Base-by-base conservation (phyloP, 2,797 vertebrate genomes). In the Hippopotamyrus pictus region DNA sequence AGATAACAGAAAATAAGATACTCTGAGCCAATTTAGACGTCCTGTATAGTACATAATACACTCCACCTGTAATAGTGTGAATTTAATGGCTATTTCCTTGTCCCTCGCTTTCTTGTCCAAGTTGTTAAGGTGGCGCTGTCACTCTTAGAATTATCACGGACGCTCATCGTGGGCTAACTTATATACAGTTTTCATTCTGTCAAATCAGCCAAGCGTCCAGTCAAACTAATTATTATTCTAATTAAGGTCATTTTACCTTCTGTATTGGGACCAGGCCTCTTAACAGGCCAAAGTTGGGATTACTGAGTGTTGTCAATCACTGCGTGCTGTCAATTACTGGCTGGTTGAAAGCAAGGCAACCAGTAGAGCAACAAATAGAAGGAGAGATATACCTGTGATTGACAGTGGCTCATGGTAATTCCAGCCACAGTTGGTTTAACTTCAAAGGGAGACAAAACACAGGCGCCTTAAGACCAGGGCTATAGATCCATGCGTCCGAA, bases 211-310 rank as follows among this genome's bases (percentile, higher is more conserved):
- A 51, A 50, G 82, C n/a, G 41, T 4, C 41, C 44, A 50, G 82
- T 84, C 46, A 84, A 50, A 84, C 19, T 84, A 84, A 84, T 84
- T 84, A 11, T 84, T 25, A 48, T 84, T 50, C n/a, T 51, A 84
- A 84, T 22, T 51, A 48, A 29, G 11, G 44, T 84, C 29, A 25
- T 84, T 50, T 48, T 2, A 50, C 82, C 46, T 84, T 84, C 82
- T 14, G n/a, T 50, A 3, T 84, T 44, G 41, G 44, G 44, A 50
- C n/a, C 3, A 46, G 22, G 22, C 19, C 46, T 48, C 14, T 84
- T 48, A 83, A 41, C 5, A 59, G 57, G 57, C 57, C 57, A 59
- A 59, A 59, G 6, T 59, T 22, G 46, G 82, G 82, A 59, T 69
- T 62, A 88, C 86, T 22, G 25, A 33, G 50, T 37, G 85, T 9